Conservation (phyloP, 2,797 vertebrate genomes). For the Gallirallus australis region DNA sequence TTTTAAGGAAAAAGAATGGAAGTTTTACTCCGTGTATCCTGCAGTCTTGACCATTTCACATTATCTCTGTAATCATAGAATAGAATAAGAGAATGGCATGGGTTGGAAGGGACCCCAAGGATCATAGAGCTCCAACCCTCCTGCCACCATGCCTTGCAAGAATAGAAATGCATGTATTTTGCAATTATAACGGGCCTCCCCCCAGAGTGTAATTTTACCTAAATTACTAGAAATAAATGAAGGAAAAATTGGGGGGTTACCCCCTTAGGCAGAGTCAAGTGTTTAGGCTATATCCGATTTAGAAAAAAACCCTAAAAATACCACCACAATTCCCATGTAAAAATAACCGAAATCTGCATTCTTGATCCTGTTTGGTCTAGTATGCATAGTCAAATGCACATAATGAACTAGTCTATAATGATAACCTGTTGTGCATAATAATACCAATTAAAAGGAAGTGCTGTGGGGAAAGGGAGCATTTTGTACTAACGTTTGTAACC, state of each 20-base stretch:
- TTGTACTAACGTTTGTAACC: not conserved
- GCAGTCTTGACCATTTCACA: slow-evolving; percentile 27
- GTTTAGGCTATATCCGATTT: not conserved
- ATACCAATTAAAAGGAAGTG: not conserved
- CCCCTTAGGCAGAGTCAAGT: not conserved
- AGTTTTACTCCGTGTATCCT: slow-evolving; percentile 43
- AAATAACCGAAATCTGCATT: not conserved
- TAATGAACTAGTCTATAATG: not conserved
- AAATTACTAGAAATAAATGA: not conserved
- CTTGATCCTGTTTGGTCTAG: not conserved
- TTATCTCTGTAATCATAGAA: not conserved
- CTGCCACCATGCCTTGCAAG: slow-evolving; percentile 53
- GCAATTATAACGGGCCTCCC: slow-evolving; percentile 12
- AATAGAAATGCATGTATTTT: slow-evolving; percentile 29
- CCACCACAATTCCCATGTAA: not conserved
- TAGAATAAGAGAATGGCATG: too few species aligned
- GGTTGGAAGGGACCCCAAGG: too few species aligned
- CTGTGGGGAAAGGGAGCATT: not conserved
- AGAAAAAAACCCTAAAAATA: not conserved
- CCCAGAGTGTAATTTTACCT: not conserved
- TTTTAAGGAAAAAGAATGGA: not conserved
- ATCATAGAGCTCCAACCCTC: too few species aligned
- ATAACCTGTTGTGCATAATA: not conserved
- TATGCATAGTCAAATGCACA: not conserved
- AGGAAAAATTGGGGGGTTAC: not conserved